phyloP scores from a whole-genome alignment of 2,113 vertebrate species.

The Collichthys lucidus region DNA sequence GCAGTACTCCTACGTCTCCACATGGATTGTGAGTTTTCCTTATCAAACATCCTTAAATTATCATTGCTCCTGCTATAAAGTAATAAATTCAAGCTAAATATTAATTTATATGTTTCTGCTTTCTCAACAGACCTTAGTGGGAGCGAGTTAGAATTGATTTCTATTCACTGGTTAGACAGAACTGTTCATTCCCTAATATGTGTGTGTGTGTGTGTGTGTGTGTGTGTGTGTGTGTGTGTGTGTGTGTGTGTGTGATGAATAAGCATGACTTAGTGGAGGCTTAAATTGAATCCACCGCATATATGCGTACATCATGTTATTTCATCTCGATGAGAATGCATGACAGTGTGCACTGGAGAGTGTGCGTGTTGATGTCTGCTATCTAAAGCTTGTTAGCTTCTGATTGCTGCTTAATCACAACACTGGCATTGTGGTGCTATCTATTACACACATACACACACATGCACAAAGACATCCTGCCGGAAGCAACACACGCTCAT shows the following conservation, averaged over 20 bases:
- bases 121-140: slow-evolving; percentile 19
- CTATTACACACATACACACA: slow-evolving; percentile 23
- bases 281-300: neutral
- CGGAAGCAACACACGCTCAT: slow-evolving; percentile 4
- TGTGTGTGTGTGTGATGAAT: slow-evolving; percentile 9
- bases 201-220: neutral
- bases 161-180: neutral
- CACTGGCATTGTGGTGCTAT: slow-evolving; percentile 51
- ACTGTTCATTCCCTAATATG: neutral
- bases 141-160: slow-evolving; percentile 53
- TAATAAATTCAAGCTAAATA: slow-evolving; percentile 26
- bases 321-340: slow-evolving; percentile 34
- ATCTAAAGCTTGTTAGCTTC: slow-evolving; percentile 71
- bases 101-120: slow-evolving; percentile 9
- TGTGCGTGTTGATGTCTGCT: slow-evolving; percentile 45
- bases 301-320: slow-evolving; percentile 25
- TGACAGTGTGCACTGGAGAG: slow-evolving; percentile 36
- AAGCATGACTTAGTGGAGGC: neutral
- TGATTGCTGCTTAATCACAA: slow-evolving; percentile 79
- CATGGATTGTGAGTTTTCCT: neutral
- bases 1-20: neutral
- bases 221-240: neutral
- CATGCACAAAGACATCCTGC: slow-evolving; percentile 10
- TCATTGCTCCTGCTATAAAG: slow-evolving; percentile 9
- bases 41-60: slow-evolving; percentile 1